phyloP scores from a whole-genome alignment of 1,140 invertebrate genomes.

The Rhagoletis zephyria region DNA sequence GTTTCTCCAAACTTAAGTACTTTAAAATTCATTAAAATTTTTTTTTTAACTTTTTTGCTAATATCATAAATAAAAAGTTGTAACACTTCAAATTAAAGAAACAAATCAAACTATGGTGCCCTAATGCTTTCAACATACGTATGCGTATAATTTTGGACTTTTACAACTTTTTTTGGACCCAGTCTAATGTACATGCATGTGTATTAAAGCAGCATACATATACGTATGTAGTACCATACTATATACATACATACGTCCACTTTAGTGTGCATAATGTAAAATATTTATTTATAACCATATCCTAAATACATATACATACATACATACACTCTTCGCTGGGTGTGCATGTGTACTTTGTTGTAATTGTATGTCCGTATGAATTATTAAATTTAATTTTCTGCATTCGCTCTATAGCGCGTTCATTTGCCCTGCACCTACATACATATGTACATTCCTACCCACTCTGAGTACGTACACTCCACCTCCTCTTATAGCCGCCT shows the following conservation, averaged over 20 bases:
- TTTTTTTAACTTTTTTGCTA: no score
- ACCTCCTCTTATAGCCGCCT: slow-evolving; percentile 46
- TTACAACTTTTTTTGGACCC: no score
- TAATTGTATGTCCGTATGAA: slow-evolving; percentile 67
- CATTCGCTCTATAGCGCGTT: slow-evolving; percentile 66
- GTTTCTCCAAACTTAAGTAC: no score
- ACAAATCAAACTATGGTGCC: no score
- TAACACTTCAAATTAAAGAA: no score
- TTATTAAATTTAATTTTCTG: slow-evolving; percentile 73
- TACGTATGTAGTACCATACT: neutral
- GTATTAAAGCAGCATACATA: slow-evolving; percentile 16
- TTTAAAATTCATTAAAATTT: no score
- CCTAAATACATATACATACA: neutral
- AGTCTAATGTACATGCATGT: neutral
- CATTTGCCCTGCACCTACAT: neutral
- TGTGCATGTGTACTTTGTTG: slow-evolving; percentile 52
- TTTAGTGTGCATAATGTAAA: no score
- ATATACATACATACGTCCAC: no score
- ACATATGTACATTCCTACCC: slow-evolving; percentile 58
- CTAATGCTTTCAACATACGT: no score
- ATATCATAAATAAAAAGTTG: no score
- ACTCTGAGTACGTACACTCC: neutral
- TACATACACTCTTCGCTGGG: neutral
- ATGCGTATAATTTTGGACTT: no score
- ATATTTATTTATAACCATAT: neutral